Base-by-base conservation (phyloP, 1,140 invertebrate species). In the Anagrus nilaparvatae region DNA sequence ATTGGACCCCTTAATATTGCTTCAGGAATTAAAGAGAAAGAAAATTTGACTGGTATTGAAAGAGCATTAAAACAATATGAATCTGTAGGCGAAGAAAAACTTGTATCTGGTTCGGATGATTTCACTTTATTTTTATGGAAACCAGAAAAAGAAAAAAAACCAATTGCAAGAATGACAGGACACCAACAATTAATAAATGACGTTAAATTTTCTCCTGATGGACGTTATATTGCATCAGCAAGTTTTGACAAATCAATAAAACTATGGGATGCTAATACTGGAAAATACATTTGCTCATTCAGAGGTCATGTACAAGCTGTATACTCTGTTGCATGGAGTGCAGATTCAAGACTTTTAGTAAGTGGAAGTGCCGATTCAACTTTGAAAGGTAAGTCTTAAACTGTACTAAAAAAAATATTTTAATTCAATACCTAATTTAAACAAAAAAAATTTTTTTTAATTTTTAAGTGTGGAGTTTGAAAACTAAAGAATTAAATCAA, bases 191-290 rank as follows among this genome's bases (percentile, higher is more conserved):
- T 95, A 5, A 85, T 98, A 1, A 97, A 97, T 67, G 89, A 97
- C 71, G 96, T 99, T 0, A 89, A 88, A 66, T 99, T 98, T 67
- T 98, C 95, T 13, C 96, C 96, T 12, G 90, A 99, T 69, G 84
- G 85, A 1, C 73, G 90, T 44, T 64, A 89, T 6, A 82, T 99
- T 51, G 97, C 96, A 7, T 98, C 94, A 24, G 96, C 95, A 25
- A 97, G 93, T 1, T 99, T 99, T 70, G 97, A 99, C 60, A 98
- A 99, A 64, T 96, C 92, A 9, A 86, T 99, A 8, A 94, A 93
- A 68, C 59, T 99, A 9, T 99, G 97, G 97, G 81, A 94, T 61
- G 85, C 90, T 10, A 72, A 71, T 49, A 91, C 79, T 48, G 96
- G 96, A 49, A 89, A 87, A 61, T 97, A 87, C 64, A 70, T 98